Conservation (phyloP, 2,797 vertebrate species). For the Helarctos malayanus region DNA sequence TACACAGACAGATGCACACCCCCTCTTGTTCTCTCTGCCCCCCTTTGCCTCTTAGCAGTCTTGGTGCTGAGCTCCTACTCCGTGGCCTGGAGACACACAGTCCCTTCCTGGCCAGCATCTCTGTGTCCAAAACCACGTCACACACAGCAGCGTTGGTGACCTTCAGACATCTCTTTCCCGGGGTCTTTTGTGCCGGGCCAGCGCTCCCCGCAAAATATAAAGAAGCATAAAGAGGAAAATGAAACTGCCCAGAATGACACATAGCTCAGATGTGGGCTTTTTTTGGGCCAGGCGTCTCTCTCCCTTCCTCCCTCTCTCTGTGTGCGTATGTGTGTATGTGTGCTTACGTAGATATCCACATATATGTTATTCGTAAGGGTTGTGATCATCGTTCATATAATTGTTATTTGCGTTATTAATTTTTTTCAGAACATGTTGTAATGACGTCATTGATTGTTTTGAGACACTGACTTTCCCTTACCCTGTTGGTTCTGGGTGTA, state of each 20-base stretch:
- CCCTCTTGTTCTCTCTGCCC: accelerated
- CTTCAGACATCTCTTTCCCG: background rate
- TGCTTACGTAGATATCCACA: accelerated
- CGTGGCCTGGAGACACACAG: background rate
- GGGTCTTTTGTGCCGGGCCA: too few species aligned
- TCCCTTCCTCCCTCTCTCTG: too few species aligned
- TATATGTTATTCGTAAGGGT: background rate
- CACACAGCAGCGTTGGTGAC: background rate
- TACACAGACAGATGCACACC: accelerated
- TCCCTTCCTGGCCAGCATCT: background rate
- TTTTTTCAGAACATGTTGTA: background rate
- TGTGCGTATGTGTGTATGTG: background rate
- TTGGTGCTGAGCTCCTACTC: background rate
- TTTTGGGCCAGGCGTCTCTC: background rate
- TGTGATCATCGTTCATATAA: background rate
- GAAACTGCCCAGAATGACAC: background rate
- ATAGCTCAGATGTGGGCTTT: background rate
- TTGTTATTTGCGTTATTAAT: background rate
- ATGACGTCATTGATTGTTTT: background rate
- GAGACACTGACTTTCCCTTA: background rate
- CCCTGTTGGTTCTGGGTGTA: background rate
- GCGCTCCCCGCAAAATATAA: background rate
- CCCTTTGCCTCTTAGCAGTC: background rate
- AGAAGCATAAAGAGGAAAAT: background rate
- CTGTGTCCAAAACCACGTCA: background rate